Evolutionary conservation across 2,888 invertebrate genomes (phyloP), one percentile per base, ranked within the genome.

Genomic region (Blera fallax): DNA sequence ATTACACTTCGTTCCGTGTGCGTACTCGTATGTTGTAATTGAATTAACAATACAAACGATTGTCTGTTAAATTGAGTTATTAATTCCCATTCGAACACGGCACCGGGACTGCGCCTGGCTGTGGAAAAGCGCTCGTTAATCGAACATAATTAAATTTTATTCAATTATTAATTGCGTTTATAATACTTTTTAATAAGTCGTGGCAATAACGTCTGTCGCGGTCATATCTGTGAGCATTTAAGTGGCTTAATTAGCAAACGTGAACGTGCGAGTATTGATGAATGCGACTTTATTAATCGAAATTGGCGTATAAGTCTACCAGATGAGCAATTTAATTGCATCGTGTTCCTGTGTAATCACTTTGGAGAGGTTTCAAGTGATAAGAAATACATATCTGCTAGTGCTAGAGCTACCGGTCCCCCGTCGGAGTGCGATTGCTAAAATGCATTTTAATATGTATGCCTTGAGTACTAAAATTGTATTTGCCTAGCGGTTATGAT

Each of bases 121-220:
- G 27, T 48, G 62, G 27, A 70, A 64, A 58, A 56, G n/a, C 14
- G 70, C 45, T 48, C 76, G 81, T 81, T 81, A 85, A 85, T 85
- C 80, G 81, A 85, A 85, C 81, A 81, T 85, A 85, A 85, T 85
- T 85, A 81, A 85, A 85, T 72, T 67, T 85, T 81, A 81, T 85
- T 85, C 60, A 76, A 81, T 85, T 76, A 85, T 81, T 81, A 81
- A 81, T 85, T 81, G 48, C 58, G 64, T 24, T 54, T 72, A 37
- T 65, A 67, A 43, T 65, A 32, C 64, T 64, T 72, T 73, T 67
- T 73, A 62, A 72, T 73, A 65, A 73, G 56, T 76, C 48, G 37
- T 43, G 56, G 50, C 32, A 50, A 40, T 60, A 24, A n/a, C 34
- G 69, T 40, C 60, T 69, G 65, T 65, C 24, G 32, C 50, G 4